Evolutionary conservation across 2,888 invertebrate species (phyloP).

Genomic region (Lycophotia porphyrea): DNA sequence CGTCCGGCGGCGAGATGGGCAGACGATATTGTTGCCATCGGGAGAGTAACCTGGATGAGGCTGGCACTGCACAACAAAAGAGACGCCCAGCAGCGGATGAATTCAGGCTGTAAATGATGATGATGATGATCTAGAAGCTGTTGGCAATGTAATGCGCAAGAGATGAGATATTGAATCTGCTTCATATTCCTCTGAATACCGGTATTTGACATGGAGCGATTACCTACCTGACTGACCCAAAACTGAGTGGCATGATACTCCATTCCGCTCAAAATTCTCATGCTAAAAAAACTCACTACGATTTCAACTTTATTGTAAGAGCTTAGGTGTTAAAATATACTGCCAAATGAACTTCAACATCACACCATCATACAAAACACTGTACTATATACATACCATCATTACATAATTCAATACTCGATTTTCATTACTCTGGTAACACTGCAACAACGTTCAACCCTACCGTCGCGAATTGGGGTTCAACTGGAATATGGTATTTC

Average conservation of each 20-base stretch:
- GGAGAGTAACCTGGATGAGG: too few species aligned
- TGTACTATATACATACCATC: slow-evolving; percentile 9
- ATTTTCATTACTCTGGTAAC: slow-evolving; percentile 54
- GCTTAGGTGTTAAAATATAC: not conserved
- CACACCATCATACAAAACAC: not conserved
- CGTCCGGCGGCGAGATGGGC: too few species aligned
- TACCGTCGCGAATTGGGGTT: slow-evolving; percentile 73
- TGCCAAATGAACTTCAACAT: slow-evolving; percentile 3
- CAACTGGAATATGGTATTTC: slow-evolving; percentile 84
- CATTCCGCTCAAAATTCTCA: not conserved
- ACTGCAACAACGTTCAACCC: slow-evolving; percentile 66
- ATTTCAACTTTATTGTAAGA: not conserved
- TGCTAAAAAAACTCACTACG: not conserved
- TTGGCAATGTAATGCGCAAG: not conserved
- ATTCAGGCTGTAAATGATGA: too few species aligned
- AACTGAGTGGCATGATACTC: too few species aligned
- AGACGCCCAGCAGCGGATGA: too few species aligned
- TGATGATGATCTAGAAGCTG: too few species aligned
- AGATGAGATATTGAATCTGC: not conserved
- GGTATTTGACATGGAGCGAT: not conserved
- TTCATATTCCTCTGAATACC: not conserved
- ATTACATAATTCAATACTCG: slow-evolving; percentile 54
- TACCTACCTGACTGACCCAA: not conserved
- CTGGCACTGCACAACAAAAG: too few species aligned
- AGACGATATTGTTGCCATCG: too few species aligned